A percentile compares a stretch with the other conserved stretches of the same genome.
Evolutionary conservation across 2,888 invertebrate species (phyloP).

Genomic region (Phalera bucephala): DNA sequence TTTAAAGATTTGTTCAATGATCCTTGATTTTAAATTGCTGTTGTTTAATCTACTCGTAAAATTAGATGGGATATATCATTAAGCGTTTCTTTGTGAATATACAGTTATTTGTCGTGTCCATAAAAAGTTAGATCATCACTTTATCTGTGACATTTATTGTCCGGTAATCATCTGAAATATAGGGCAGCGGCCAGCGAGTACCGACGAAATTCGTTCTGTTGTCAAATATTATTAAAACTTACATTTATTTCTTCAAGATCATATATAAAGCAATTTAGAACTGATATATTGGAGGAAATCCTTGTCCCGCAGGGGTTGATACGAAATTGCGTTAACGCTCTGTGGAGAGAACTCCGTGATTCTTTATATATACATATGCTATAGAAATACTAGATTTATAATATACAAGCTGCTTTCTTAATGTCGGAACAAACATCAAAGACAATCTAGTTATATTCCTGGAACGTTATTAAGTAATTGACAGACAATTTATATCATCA

Average conservation of each 20-base stretch:
- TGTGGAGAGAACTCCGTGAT: conserved; percentile 16
- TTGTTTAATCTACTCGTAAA: no score
- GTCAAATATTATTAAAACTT: conserved; percentile 24
- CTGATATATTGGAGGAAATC: conserved; percentile 22
- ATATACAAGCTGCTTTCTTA: conserved; percentile 19
- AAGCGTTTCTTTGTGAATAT: no score
- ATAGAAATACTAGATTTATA: neutral
- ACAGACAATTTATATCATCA: neutral
- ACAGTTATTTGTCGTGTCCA: no score
- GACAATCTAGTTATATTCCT: conserved; percentile 10
- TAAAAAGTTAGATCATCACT: no score
- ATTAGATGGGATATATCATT: no score
- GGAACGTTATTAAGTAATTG: conserved; percentile 6
- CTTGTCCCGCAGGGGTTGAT: conserved; percentile 17
- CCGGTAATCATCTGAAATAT: no score
- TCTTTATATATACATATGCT: conserved; percentile 18
- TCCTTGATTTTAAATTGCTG: no score
- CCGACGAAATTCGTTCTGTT: conserved; percentile 11
- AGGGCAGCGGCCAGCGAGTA: no score
- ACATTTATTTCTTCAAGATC: conserved; percentile 23
- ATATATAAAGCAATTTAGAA: conserved; percentile 30
- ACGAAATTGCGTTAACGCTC: conserved; percentile 29
- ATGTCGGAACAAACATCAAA: conserved; percentile 28
- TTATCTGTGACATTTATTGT: no score
- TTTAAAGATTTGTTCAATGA: neutral